Conservation (phyloP, 2,888 invertebrate genomes). For the Patella ulyssiponensis region DNA sequence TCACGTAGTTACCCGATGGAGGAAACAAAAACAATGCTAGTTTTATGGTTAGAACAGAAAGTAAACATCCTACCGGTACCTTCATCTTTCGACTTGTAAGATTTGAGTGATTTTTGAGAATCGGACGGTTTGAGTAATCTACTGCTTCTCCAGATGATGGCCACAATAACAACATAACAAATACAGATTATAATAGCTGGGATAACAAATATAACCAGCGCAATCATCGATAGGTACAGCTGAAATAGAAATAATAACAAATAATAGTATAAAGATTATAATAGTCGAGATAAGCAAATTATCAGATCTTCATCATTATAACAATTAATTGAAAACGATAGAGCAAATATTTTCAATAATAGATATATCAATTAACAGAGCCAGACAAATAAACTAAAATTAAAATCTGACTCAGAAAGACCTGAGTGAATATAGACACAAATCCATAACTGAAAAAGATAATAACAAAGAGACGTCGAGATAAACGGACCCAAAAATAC, state of each 20-base stretch:
- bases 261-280: neutral
- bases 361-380: too few species aligned
- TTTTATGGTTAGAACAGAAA: too few species aligned
- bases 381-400: too few species aligned
- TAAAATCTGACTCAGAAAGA: too few species aligned
- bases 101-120: slow-evolving; percentile 13
- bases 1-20: too few species aligned
- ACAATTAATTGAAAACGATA: neutral
- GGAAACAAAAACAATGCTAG: too few species aligned
- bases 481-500: too few species aligned
- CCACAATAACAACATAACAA: slow-evolving; percentile 91
- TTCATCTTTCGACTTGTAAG: slow-evolving; percentile 22
- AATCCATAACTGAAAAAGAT: too few species aligned
- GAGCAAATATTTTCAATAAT: too few species aligned
- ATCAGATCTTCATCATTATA: neutral
- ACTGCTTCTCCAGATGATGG: slow-evolving; percentile 83
- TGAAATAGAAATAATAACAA: slow-evolving; percentile 71
- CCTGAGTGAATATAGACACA: too few species aligned
- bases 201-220: slow-evolving; percentile 83
- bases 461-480: too few species aligned
- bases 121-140: slow-evolving; percentile 22
- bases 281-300: too few species aligned
- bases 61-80: neutral
- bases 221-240: slow-evolving; percentile 84
- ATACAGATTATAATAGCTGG: slow-evolving; percentile 90